Base-by-base conservation (phyloP, 1,140 invertebrate species). In the Periplaneta americana region DNA sequence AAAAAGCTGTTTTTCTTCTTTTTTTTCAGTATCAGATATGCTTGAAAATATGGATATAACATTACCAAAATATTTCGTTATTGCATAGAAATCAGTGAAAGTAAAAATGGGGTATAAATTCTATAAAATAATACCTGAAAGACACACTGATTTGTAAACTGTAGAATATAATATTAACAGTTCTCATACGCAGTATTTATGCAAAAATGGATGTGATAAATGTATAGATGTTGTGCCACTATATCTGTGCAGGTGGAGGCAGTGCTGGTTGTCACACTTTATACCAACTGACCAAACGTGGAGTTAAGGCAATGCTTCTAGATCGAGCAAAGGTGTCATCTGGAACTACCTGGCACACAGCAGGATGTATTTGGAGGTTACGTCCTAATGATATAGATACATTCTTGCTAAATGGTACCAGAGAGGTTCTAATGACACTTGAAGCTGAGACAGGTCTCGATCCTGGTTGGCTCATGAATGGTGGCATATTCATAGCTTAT, bases 391-490 rank as follows among this genome's bases (percentile, higher is more conserved):
- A 98, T 87, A 91, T 95, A 5, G 96, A 98, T 84, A 94, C 96
- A 17, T 90, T 94, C 84, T 88, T 98, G 74, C 86, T 97, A 18
- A 91, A 90, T 80, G 90, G 91, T 32, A 96, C 95, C 0, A 88
- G 91, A 80, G 86, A 90, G 17, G 90, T 96, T 32, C 90, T 97
- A 48, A 90, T 90, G 34, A 88, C 88, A 75, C 87, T 97, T 32
- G 94, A 97, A 87, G 86, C 91, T 80, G 96, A 97, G 88, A 95
- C 94, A 1, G 96, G 93, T 8, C 88, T 95, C 10, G 90, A 95
- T 88, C 92, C 96, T 0, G 96, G 96, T 1, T 97, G 94, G 93
- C 95, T 93, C 83, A 94, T 96, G 84, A 97, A 97, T 88, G 96
- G 96, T 1, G 96, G 96, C 28, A 89, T 98, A 83, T 97, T 96